Evolutionary conservation across 1,140 invertebrate genomes (phyloP).

Genomic region (Tigriopus japonicus): DNA sequence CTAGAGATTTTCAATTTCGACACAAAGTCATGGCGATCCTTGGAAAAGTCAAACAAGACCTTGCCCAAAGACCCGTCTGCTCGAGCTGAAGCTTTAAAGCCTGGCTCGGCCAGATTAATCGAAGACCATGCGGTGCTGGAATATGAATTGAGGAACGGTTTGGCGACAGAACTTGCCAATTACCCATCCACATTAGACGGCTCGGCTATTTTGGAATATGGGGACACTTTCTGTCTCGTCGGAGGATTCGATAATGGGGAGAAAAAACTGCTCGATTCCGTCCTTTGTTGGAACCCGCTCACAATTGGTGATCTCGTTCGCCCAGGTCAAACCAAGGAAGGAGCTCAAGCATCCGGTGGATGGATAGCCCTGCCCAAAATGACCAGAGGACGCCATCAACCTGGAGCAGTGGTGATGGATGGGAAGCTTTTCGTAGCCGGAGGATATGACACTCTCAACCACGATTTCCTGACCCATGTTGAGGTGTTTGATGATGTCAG

Average conservation of each 20-base stretch:
- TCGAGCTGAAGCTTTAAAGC: neutral
- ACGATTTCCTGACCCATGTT: conserved; percentile 2
- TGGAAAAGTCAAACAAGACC: neutral
- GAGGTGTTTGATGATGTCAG: conserved; percentile 8
- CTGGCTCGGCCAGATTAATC: neutral
- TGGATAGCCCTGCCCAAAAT: conserved; percentile 2
- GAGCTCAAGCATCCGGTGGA: neutral
- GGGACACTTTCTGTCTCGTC: conserved; percentile 4
- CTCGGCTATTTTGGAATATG: conserved; percentile 1
- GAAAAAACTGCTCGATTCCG: neutral
- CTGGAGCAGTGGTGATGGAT: conserved; percentile 7
- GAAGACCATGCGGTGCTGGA: conserved; percentile 4
- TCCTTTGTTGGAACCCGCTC: conserved; percentile 9
- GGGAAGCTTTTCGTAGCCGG: conserved; percentile 6
- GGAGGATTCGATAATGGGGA: neutral
- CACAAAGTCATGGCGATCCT: neutral
- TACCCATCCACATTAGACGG: neutral
- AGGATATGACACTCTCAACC: neutral
- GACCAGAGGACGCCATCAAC: neutral
- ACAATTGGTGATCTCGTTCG: neutral
- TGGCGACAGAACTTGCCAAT: neutral
- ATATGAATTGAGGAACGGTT: neutral
- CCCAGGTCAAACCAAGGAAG: no score
- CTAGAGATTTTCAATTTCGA: conserved; percentile 6
- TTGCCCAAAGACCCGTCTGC: neutral